Evolutionary conservation across 2,888 invertebrate species (phyloP), one percentile per base, ranked within the genome.

Genomic region (Rhingia rostrata): DNA sequence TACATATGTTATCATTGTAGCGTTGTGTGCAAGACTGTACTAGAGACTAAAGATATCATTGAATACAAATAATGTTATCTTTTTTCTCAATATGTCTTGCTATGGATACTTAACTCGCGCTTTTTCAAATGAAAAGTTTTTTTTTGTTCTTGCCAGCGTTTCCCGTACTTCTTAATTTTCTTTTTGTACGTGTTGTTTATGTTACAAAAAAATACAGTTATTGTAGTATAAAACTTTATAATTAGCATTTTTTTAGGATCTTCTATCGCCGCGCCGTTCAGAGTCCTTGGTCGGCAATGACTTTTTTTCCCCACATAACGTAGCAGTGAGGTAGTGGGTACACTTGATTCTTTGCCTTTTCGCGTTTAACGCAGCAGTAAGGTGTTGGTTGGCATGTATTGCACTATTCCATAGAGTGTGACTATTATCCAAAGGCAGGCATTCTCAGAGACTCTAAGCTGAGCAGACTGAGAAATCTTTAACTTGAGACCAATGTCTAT

Each of bases 171-270:
- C 10, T n/a, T 39, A 43, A 60, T 33, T 51, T 49, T 41, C 14
- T 14, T 33, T 45, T 63, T 67, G 41, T 35, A 41, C n/a, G 33
- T 51, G 43, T 43, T 67, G 37, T 41, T 67, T 67, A 63, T 54
- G 77, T 61, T 77, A 63, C 30, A 66, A 61, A 61, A 56, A 81
- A 49, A 58, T 47, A 43, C 63, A 69, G 64, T 83, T 78, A 58
- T 82, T 73, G 73, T 67, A 56, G 74, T 72, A 67, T 72, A 73
- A 79, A 83, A 83, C 73, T 83, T 79, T 79, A 79, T 83, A 83
- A 83, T 83, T 83, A 83, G 78, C 83, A 83, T 83, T 78, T 83
- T n/a, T 83, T 73, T 73, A 83, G 73, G 63, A 83, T 58, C 63
- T 72, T 47, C 66, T 33, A 56, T n/a, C 37, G 43, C 37, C 37